Evolutionary conservation across 1,140 invertebrate genomes (phyloP), one percentile per base, ranked within the genome.

Genomic region (Bicyclus anynana): DNA sequence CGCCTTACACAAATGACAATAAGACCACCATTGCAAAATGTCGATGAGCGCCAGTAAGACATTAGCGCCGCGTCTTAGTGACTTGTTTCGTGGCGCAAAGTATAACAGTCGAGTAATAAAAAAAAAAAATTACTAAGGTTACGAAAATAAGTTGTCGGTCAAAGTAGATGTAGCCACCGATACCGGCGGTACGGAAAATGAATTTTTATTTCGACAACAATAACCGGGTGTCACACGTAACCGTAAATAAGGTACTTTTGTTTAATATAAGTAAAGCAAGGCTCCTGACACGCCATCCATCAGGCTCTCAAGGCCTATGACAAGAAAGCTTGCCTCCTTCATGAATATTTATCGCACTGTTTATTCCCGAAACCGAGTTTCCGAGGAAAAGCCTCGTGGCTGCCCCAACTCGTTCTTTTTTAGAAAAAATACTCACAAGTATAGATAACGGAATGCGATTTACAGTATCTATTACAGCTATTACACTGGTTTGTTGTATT

Each of bases 261-360:
- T 59, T 65, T 64, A 60, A 60, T 62, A 57, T 63, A 67, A 68
- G 65, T 59, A 77, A 75, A 72, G 71, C 68, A 75, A 72, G 69
- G 63, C 64, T 68, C 64, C 69, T 67, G 66, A 69, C 70, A 68
- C 55, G 60, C 80, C 69, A 86, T 86, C 80, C 77, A 83, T 83
- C 83, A 86, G 68, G 74, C 69, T 76, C 75, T 77, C 79, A 74
- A 73, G 77, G 76, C 70, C 80, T 82, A 83, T 80, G 81, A 82
- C 82, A 82, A 83, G 82, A 79, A 82, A 79, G 80, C 79, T 84
- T 84, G 77, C 80, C 72, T 64, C 60, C 57, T 66, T 84, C 73
- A 83, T 86, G 80, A 84, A 86, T 86, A 86, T 84, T 86, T 84
- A 84, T 81, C 67, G 60, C 65, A 60, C 61, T 79, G 70, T 78